Evolutionary conservation across 2,113 vertebrate species (phyloP), one percentile per base, ranked within the genome.

Genomic region (Clarias batrachus): DNA sequence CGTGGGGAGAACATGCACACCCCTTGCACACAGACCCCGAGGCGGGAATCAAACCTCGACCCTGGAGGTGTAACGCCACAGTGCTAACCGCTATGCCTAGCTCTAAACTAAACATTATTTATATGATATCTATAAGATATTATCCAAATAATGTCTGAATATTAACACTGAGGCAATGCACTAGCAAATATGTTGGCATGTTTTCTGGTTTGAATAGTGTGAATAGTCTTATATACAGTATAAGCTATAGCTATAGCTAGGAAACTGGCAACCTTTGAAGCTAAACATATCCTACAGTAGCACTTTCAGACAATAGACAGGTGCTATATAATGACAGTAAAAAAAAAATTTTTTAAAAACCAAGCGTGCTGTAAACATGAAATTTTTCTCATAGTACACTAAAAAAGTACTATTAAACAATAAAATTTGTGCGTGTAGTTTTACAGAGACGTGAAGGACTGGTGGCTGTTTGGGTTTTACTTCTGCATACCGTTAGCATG

Each of bases 401-500:
- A 59, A 66, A 65, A 27, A 21, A 21, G 16, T 3, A 17, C 33
- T 12, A 3, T 48, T 70, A 70, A 70, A 70, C 41, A 23, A 3
- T 73, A 41, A 23, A 73, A 41, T 4, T 33, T 86, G 63, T 87
- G 81, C 76, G 77, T 85, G 81, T 73, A 89, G 84, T 96, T 97
- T 90, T 99, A 99, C 92, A 92, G 93, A 33, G 90, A 96, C 0
- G 96, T 89, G 0, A 99, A 99, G 92, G 97, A 98, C 89, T 99
- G 97, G 97, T 99, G 97, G 98, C 89, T 98, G 56, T 98, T 99
- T n/a, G 96, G 96, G 5, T 97, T 98, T 92, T 99, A 99, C 88
- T 99, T 99, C 94, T 98, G 96, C 86, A 94, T 98, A 82, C 97
- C 98, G 0, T 89, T 99, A 92, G 90, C 92, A 1, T 98, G 96